Evolutionary conservation across 2,888 invertebrate genomes (phyloP), one percentile per base, ranked within the genome.

Genomic region (Polyommatus icarus): DNA sequence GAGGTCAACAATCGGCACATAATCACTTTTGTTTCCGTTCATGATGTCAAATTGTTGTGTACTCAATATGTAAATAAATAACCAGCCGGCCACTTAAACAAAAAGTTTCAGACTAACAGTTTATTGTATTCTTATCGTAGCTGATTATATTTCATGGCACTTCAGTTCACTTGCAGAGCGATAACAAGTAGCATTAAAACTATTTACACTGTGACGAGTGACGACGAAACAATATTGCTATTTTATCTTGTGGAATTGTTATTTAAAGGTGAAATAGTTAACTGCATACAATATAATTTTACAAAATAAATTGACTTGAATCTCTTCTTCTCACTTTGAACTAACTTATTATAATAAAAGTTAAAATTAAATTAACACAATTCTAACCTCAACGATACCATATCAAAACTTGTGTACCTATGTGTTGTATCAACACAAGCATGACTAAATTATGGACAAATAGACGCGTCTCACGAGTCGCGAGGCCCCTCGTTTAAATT

Each of bases 1-100:
- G 77, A 89, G 83, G 78, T 83, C 86, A 79, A 83, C 83, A 79
- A 93, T 81, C n/a, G 92, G 92, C 76, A 94, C 89, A 77, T 84
- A 81, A 80, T 90, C 87, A 82, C 80, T 85, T 77, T 83, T 84
- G 78, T 86, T 85, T 81, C 82, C 84, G 82, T 81, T 86, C 91
- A 91, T 84, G 85, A 87, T 77, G 76, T 72, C 77, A 71, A 77
- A 78, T 79, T 78, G 24, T 79, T 78, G 36, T 76, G 29, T 76
- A 59, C 24, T 76, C 50, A 46, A n/a, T 81, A 79, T 83, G 82
- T 85, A 81, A 83, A 84, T 81, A 84, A 82, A 81, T 71, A 78
- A 77, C 81, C 78, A 80, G 78, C 82, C 77, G 80, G 79, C 79
- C 81, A 57, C 79, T 76, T 57, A 78, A 80, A 79, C 80, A 77